phyloP scores from a whole-genome alignment of 2,888 invertebrate species.

The Xestobium rufovillosum region DNA sequence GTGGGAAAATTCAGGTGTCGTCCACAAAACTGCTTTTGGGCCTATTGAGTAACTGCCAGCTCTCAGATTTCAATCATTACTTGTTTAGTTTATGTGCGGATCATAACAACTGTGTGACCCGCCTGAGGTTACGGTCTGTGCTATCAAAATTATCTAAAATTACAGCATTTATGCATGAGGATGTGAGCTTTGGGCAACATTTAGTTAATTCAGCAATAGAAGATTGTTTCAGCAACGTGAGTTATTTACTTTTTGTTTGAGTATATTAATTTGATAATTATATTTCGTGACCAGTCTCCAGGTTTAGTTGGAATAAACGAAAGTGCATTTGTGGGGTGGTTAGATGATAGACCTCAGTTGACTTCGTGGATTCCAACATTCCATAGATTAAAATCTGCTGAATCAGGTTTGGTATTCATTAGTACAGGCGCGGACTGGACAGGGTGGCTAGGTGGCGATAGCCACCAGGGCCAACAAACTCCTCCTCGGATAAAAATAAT shows the following conservation, averaged over 20 bases:
- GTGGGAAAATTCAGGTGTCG: conserved; percentile 56
- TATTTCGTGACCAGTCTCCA: conserved; percentile 47
- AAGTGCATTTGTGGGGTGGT: conserved; percentile 62
- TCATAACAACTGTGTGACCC: conserved; percentile 66
- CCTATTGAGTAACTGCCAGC: conserved; percentile 56
- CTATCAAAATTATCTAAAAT: conserved; percentile 56
- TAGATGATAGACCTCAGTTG: conserved; percentile 54
- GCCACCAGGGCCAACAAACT: no score
- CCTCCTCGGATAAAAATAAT: no score
- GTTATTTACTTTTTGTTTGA: conserved; percentile 14
- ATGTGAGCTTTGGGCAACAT: conserved; percentile 53
- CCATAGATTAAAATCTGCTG: conserved; percentile 53
- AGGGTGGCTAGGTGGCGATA: no score
- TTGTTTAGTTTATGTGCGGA: conserved; percentile 65
- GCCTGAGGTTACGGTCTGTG: conserved; percentile 53
- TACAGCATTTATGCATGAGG: conserved; percentile 56
- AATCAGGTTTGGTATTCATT: conserved; percentile 42
- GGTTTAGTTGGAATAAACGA: conserved; percentile 62
- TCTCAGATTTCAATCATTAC: conserved; percentile 57
- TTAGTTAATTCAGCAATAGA: conserved; percentile 60
- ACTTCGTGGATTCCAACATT: conserved; percentile 60
- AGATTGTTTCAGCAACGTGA: conserved; percentile 64
- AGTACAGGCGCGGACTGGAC: no score
- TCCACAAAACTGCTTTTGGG: conserved; percentile 62
- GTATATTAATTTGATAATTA: conserved; percentile 5